Base-by-base conservation (phyloP, 2,888 invertebrate species). In the Pyrochroa serraticornis region DNA sequence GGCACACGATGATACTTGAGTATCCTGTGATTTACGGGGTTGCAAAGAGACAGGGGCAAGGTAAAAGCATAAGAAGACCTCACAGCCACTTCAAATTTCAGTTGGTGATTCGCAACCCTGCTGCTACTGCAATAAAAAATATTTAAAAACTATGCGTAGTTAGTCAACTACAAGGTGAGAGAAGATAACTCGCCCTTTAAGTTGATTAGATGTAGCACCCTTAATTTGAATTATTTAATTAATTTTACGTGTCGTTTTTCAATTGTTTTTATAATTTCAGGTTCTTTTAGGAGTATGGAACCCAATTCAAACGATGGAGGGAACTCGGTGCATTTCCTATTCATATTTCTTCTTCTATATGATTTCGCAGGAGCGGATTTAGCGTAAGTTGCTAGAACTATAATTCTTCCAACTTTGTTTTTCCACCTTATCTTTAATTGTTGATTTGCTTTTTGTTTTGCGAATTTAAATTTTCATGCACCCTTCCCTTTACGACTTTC, bases 1-100 rank as follows among this genome's bases (percentile, higher is more conserved):
- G 51, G 51, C 51, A 51, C 44, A 55, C 45, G 55, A 65, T 57
- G 62, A 56, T 48, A 47, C 63, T 65, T 45, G 54, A 58, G 47
- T 56, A 42, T 30, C 8, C 36, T 32, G 37, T 49, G 42, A 53
- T 52, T 58, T 48, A 12, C 14, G 10, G 42, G 36, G 13, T 37
- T 34, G 7, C 7, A 44, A 31, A 42, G 47, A 37, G 44, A 22
- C n/a, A 5, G 47, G 12, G 31, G 13, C n/a, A 46, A 31, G 43
- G 30, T 33, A 53, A 52, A 46, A 39, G 56, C 56, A 56, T 60
- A 60, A 60, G 52, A 60, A 60, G 60, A 13, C 44, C 35, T 49
- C 14, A 14, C 44, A 43, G 13, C 39, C 39, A 45, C 43, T 58
- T 58, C 38, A 58, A n/a, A 8, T 34, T 41, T 52, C 41, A 58